phyloP scores from a whole-genome alignment of 2,113 vertebrate genomes.

The Thomomys bottae region DNA sequence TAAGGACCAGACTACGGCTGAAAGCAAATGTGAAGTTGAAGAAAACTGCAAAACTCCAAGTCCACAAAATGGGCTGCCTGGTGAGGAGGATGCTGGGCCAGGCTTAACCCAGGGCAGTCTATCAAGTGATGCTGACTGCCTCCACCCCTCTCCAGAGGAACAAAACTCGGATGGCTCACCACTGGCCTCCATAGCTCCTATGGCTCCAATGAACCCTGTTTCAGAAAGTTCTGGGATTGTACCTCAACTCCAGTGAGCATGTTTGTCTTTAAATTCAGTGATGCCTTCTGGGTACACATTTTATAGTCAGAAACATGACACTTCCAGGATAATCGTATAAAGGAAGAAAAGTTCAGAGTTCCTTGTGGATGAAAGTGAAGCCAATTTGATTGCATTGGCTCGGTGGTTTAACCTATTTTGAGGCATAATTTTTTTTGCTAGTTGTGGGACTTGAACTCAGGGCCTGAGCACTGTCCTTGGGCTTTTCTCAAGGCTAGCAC shows the following conservation, averaged over 20 bases:
- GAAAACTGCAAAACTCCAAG: not conserved
- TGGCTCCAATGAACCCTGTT: slow-evolving; percentile 90
- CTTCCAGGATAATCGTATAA: slow-evolving; percentile 23
- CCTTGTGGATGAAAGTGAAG: no score
- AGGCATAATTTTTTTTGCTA: no score
- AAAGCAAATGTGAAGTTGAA: slow-evolving; percentile 50
- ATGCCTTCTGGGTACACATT: not conserved
- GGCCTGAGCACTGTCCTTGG: no score
- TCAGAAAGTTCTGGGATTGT: slow-evolving; percentile 94
- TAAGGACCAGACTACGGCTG: slow-evolving; percentile 64
- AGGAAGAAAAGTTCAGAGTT: slow-evolving; percentile 26
- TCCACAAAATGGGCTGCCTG: slow-evolving; percentile 47
- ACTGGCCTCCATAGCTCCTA: slow-evolving; percentile 91
- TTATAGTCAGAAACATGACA: not conserved
- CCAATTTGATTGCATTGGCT: no score
- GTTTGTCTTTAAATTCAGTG: not conserved
- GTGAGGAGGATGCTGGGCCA: slow-evolving; percentile 69
- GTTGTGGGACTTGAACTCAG: no score
- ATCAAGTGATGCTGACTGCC: slow-evolving; percentile 24
- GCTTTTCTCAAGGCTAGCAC: no score
- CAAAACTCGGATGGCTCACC: slow-evolving; percentile 77
- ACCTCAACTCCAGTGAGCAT: slow-evolving; percentile 94
- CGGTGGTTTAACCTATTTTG: no score
- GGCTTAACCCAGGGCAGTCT: slow-evolving; percentile 47
- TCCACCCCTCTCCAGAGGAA: slow-evolving; percentile 60